Evolutionary conservation across 1,140 invertebrate genomes (phyloP).

Genomic region (Drosophila bifasciata): DNA sequence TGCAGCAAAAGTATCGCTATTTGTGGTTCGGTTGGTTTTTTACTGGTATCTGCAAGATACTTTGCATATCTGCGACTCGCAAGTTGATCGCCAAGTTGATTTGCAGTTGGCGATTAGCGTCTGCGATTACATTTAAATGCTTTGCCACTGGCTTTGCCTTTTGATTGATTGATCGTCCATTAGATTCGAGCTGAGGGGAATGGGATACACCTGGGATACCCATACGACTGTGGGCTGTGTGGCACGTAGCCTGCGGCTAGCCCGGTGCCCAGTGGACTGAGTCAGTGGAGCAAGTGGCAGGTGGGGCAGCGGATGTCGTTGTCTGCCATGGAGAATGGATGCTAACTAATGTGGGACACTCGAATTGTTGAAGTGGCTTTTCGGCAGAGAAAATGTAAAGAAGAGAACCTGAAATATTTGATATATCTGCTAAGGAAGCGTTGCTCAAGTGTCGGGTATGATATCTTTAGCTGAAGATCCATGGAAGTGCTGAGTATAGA

Average conservation of each 20-base stretch:
- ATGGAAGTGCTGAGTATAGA: too few species aligned
- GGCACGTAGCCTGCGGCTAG: slow-evolving; percentile 2
- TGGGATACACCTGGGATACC: slow-evolving; percentile 11
- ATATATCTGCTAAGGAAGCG: too few species aligned
- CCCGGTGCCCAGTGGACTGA: too few species aligned
- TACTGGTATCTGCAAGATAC: slow-evolving; percentile 30
- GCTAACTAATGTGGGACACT: slow-evolving; percentile 1
- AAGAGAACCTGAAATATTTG: background rate
- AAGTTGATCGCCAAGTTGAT: slow-evolving; percentile 64
- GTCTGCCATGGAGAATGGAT: background rate
- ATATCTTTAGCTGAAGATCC: too few species aligned
- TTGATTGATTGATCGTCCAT: slow-evolving; percentile 70
- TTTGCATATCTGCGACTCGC: slow-evolving; percentile 58
- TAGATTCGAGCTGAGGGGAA: slow-evolving; percentile 2
- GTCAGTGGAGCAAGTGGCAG: slow-evolving; percentile 18
- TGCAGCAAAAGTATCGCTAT: slow-evolving; percentile 9
- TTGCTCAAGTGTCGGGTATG: too few species aligned
- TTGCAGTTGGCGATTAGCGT: slow-evolving; percentile 64
- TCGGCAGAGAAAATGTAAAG: background rate
- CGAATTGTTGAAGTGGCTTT: background rate
- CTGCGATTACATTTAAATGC: slow-evolving; percentile 75
- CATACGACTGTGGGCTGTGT: slow-evolving; percentile 6
- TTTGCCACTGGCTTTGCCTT: slow-evolving; percentile 59
- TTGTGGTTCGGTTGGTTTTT: background rate
- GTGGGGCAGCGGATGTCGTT: background rate